Base-by-base conservation (phyloP, 1,140 invertebrate species). In the Pogonognathellus flavescens region DNA sequence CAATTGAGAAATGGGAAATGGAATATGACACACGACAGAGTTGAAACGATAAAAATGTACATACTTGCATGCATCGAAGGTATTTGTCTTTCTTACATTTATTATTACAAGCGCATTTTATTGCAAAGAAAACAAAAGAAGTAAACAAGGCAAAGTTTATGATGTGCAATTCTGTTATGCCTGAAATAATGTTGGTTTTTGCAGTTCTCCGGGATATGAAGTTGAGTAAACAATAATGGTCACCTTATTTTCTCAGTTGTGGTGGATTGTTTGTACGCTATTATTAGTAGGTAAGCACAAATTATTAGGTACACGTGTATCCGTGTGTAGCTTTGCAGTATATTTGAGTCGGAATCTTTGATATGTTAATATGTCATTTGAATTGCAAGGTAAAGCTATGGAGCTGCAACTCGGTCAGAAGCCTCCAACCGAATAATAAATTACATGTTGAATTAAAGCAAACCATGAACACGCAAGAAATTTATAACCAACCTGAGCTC, bases 401-500 rank as follows among this genome's bases (percentile, higher is more conserved):
- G 18, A 20, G 25, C 16, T 22, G 14, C 25, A 76, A 6, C 10
- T 57, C 14, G 50, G n/a, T 76, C 70, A 50, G 70, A 16, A 76
- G 25, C 70, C 14, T 76, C 25, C 41, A 22, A 70, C 50, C 49
- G 49, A 84, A 84, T 66, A 84, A 62, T 53, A 18, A 9, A 62
- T 59, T 76, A 76, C 31, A 41, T 22, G 18, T 18, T 55, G 8
- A 82, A 82, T 55, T 82, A 82, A 82, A 82, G 55, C 22, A 20
- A 82, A 22, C 7, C 53, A 53, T 20, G 53, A 59, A 52, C 80
- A 82, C 41, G 55, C 52, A n/a, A 70, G 66, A 57, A 57, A 50
- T 76, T 41, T 41, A 49, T 57, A 57, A n/a, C 70, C 16, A 25
- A 83, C 62, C 57, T 86, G 66, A 18, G n/a, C 80, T 31, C 53